A percentile compares a stretch with the other conserved stretches of the same genome.
These are phyloP conservation scores for Anas platyrhynchos DNA, from an alignment of 2,113 vertebrate genomes.

Conservation along the genomic window DNA sequence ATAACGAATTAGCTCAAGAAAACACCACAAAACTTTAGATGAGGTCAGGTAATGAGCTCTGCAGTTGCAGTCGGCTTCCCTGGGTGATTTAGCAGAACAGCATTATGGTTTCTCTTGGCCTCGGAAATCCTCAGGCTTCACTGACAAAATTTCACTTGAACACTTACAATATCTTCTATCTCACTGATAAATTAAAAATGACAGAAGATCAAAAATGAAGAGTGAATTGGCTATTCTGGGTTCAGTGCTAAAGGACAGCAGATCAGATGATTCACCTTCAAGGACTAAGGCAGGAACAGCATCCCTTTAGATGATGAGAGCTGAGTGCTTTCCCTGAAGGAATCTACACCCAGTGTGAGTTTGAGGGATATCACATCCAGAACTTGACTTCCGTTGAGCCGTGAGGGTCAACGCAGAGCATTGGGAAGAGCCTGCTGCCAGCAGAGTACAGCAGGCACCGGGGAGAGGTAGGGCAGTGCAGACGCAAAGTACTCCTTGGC, in stretches of 20 bases:
- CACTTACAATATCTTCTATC: background rate
- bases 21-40: background rate
- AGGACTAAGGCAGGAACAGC: constrained; percentile 6
- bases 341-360: background rate
- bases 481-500: background rate
- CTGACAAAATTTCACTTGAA: background rate
- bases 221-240: background rate
- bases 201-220: background rate
- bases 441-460: background rate
- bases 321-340: background rate
- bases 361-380: background rate
- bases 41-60: background rate
- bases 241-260: background rate
- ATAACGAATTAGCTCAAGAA: background rate
- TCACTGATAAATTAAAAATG: constrained; percentile 47
- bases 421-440: background rate
- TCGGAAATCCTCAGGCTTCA: constrained; percentile 16
- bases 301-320: background rate
- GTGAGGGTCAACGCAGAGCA: background rate
- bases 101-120: background rate
- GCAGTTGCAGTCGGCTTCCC: background rate
- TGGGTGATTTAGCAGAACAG: background rate
- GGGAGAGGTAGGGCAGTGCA: background rate
- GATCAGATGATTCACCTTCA: background rate
- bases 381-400: background rate